Base-by-base conservation (phyloP, 1,140 invertebrate genomes). In the Ectropis grisescens region DNA sequence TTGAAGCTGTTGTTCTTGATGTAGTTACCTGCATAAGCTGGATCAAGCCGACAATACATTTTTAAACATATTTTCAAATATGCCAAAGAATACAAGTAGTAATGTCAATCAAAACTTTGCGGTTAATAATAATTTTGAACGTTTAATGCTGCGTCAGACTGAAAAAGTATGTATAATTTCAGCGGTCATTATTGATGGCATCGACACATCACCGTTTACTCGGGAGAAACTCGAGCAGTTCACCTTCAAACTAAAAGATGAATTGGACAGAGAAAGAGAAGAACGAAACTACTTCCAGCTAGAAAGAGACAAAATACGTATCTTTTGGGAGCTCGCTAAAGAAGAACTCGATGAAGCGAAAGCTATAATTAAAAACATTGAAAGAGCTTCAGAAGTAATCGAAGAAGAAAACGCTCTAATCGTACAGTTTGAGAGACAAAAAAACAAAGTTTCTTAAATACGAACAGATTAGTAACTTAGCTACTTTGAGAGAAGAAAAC, bases 261-360 rank as follows among this genome's bases (percentile, higher is more conserved):
- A 98, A 82, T 84, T 97, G 62, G 95, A 98, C 59, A 87, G 93
- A 27, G 96, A 98, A 80, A 85, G 95, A 51, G 95, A 98, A 78
- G 95, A 98, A 74, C 83, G 96, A 48, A 98, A 98, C 72, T 97
- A 93, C 65, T 97, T 98, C 55, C 96, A 98, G 82, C 69, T 98
- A 31, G 96, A 98, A 79, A 85, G 96, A 50, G 96, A 98, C 68
- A 97, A 97, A 82, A 88, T 98, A 9, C 87, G 94, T 43, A 94
- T 93, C 14, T 97, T 97, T 78, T 98, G 95, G 95, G 95, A 98
- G 43, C 82, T 82, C 12, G 93, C 93, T 1, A 87, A 91, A 49
- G 88, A 91, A 48, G 91, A 96, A 64, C 69, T 96, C 4, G 90
- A 95, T 41, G 93, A 96, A 82, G 88, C 88, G 13, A 89, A 89